Evolutionary conservation across 2,888 invertebrate species (phyloP), one percentile per base, ranked within the genome.

Genomic region (Lasioglossum zephyrum): DNA sequence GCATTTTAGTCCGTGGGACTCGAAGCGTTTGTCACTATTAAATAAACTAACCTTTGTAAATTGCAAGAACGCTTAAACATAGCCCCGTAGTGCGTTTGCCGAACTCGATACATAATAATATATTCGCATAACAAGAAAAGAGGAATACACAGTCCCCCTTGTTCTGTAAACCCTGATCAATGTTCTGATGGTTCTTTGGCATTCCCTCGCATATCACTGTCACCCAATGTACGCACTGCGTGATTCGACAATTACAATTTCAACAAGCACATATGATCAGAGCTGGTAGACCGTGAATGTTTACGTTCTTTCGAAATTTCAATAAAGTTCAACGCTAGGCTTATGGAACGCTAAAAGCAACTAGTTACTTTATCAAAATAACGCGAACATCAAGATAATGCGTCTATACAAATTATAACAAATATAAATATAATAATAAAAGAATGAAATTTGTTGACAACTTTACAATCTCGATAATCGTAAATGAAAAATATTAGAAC

Each of bases 41-140:
- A 89, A 57, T 57, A n/a, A 92, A 93, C 93, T 94, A 94, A 92
- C 91, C 88, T 81, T 31, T 85, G 90, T 92, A 92, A 92, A 93
- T 91, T 84, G 87, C 87, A 92, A 91, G 92, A 88, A 93, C 91
- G 92, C 92, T 81, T 89, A 86, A 86, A 82, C 89, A 82, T 89
- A 86, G 78, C 84, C 91, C 91, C 87, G 84, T 76, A 77, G 91
- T 87, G 88, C 89, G 88, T 90, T 89, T 87, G 84, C 81, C 26
- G 73, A 79, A 16, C 53, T 3, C 13, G 18, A 75, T 60, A 22
- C 39, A 79, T 73, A 57, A n/a, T 22, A 44, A 44, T 44, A 53
- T n/a, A 63, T 66, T 73, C 31, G 26, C n/a, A 57, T 66, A 76
- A n/a, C 22, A 60, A 77, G 22, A 69, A 4, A 69, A 74, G 22